Percentiles rank a stretch among this genome's conserved stretches.
Evolutionary conservation across 1,140 invertebrate genomes (phyloP).

Genomic region (Meloidogyne exigua): DNA sequence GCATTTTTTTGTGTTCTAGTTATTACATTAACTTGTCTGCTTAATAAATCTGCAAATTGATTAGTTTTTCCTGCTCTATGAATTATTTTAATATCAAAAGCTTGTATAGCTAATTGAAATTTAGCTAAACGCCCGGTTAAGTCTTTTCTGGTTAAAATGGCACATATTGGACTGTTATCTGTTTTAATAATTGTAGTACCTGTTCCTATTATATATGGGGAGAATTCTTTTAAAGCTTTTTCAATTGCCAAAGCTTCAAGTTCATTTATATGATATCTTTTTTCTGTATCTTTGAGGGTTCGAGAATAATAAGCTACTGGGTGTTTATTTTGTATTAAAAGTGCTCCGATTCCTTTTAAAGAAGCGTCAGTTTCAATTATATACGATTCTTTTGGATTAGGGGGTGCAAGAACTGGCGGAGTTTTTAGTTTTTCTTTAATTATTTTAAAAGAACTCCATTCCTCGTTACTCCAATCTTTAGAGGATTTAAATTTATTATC

Average conservation of each 20-base stretch:
- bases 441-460: conserved; percentile 31
- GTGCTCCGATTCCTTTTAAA: neutral
- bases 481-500: conserved; percentile 9
- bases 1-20: neutral
- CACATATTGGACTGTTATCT: neutral
- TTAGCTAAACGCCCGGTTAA: neutral
- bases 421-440: conserved; percentile 25
- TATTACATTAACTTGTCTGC: neutral
- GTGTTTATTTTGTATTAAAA: conserved; percentile 16
- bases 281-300: conserved; percentile 27
- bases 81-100: neutral
- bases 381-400: conserved; percentile 29
- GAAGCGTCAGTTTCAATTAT: conserved; percentile 41
- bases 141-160: neutral
- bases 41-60: neutral
- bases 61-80: neutral
- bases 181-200: neutral
- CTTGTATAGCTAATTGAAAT: conserved; percentile 3
- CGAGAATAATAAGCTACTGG: conserved; percentile 33
- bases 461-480: conserved; percentile 14
- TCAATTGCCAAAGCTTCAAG: conserved; percentile 30
- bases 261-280: conserved; percentile 26
- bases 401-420: conserved; percentile 37
- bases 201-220: neutral
- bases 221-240: neutral